Conservation (phyloP, 2,113 vertebrate genomes). For the Tychaedon coryphoeus region DNA sequence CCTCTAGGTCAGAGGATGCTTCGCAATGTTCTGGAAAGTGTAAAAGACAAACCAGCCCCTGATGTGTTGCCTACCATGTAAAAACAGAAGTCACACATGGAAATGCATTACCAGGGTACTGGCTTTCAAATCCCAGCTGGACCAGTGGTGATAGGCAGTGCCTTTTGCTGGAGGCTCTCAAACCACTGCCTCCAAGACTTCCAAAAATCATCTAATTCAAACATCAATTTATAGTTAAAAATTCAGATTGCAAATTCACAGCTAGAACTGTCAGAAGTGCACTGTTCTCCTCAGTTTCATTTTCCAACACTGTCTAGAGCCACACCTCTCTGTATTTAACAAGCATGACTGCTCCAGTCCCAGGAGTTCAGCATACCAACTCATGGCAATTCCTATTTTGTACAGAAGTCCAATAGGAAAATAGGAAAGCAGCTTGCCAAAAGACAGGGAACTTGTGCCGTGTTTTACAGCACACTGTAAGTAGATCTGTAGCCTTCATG, state of each 20-base stretch:
- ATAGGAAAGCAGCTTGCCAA: not conserved
- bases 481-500: not conserved
- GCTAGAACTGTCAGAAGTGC: not conserved
- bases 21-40: not conserved
- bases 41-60: not conserved
- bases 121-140: not conserved
- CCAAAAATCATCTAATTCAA: not conserved
- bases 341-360: not conserved
- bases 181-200: not conserved
- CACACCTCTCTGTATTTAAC: not conserved
- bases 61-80: fast-evolving
- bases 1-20: not conserved
- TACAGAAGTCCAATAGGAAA: not conserved
- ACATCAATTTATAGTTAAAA: not conserved
- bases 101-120: not conserved
- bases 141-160: fast-evolving
- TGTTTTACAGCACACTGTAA: not conserved
- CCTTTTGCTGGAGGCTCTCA: not conserved
- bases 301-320: not conserved
- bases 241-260: not conserved
- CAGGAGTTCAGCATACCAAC: not conserved
- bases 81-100: not conserved
- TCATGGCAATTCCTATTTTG: not conserved
- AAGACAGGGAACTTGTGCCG: not conserved
- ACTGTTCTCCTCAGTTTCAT: not conserved